Percentiles rank a stretch among this genome's conserved stretches.
These are phyloP conservation scores for Zingel zingel DNA, from an alignment of 2,113 vertebrate species.

Conservation along the genomic window DNA sequence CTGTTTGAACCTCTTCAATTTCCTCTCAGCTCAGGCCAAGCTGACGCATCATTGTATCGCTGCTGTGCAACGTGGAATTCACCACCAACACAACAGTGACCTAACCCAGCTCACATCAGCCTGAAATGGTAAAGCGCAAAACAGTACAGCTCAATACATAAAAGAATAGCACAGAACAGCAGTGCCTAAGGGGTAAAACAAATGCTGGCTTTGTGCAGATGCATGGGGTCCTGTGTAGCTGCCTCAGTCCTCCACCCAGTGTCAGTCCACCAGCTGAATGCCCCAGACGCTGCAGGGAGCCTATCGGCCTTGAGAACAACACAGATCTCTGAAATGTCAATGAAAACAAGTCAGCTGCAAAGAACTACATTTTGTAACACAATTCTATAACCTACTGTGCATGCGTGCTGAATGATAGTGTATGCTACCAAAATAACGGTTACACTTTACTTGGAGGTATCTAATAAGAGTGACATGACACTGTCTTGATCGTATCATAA, in stretches of 20 bases:
- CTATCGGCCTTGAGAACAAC: slow-evolving; percentile 45
- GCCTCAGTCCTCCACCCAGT: slow-evolving; percentile 33
- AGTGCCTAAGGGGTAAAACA: slow-evolving; percentile 23
- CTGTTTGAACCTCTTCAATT: slow-evolving; percentile 58
- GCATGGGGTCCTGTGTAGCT: slow-evolving; percentile 14
- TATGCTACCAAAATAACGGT: background rate
- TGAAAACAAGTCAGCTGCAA: slow-evolving; percentile 43
- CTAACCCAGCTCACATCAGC: slow-evolving; percentile 10
- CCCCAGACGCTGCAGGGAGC: slow-evolving; percentile 30
- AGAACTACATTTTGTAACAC: slow-evolving; percentile 10
- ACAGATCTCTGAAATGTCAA: slow-evolving; percentile 51
- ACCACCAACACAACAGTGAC: slow-evolving; percentile 1
- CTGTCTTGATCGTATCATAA: too few relatives aligned
- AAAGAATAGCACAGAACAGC: slow-evolving; percentile 15
- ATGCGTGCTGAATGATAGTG: background rate
- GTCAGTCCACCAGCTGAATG: slow-evolving; percentile 53
- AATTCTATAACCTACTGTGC: background rate
- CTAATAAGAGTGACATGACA: too few relatives aligned
- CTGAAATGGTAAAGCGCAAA: background rate
- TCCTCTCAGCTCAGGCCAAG: slow-evolving; percentile 33
- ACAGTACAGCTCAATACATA: slow-evolving; percentile 3
- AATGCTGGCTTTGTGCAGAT: slow-evolving; percentile 43
- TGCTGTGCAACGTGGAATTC: slow-evolving; percentile 1
- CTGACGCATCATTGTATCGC: slow-evolving; percentile 20
- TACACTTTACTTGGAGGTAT: too few relatives aligned